Conservation (phyloP, 1,140 invertebrate species). For the Callitettix versicolor region DNA sequence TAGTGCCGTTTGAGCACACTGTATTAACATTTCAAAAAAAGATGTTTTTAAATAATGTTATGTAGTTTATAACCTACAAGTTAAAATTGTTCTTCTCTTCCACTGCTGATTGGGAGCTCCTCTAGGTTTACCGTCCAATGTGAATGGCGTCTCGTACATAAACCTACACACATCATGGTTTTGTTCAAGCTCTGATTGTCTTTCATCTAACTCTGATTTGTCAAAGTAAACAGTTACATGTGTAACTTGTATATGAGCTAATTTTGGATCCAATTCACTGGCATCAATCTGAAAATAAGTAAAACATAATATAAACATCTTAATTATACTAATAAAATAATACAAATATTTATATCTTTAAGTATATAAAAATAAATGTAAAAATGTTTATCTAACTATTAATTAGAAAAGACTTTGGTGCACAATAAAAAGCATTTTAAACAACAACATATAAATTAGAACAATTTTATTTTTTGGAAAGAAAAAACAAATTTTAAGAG, state of each 20-base stretch:
- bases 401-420: background rate
- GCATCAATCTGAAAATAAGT: slow-evolving; percentile 63
- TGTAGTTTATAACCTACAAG: slow-evolving; percentile 49
- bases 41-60: no score
- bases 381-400: slow-evolving; percentile 1
- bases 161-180: slow-evolving; percentile 80
- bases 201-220: slow-evolving; percentile 45
- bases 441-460: no score
- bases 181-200: slow-evolving; percentile 70
- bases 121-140: slow-evolving; percentile 61
- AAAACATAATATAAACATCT: slow-evolving; percentile 9
- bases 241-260: slow-evolving; percentile 87
- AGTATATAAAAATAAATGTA: no score
- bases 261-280: slow-evolving; percentile 64
- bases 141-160: slow-evolving; percentile 90
- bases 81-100: slow-evolving; percentile 76
- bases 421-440: no score
- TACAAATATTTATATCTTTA: background rate
- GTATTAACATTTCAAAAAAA: no score
- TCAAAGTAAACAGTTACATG: slow-evolving; percentile 71
- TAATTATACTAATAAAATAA: background rate
- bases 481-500: no score
- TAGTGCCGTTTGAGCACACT: no score
- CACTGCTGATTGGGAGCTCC: slow-evolving; percentile 79
- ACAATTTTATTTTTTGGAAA: no score